Percentiles rank a stretch among this genome's conserved stretches.
Evolutionary conservation across 2,113 vertebrate species (phyloP).

Genomic region (Rhadina sibilatrix): DNA sequence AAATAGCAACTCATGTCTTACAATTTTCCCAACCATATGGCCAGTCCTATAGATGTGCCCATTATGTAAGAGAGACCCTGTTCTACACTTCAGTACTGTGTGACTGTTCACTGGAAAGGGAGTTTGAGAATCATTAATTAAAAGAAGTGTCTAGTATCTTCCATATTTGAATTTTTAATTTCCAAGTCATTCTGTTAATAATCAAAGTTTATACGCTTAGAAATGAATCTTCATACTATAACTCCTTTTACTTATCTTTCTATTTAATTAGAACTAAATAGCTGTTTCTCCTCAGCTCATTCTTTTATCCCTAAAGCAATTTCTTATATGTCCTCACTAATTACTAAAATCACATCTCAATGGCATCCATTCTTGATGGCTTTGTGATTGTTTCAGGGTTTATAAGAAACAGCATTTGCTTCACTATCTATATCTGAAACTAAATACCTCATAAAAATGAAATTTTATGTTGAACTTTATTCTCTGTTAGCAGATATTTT

Average conservation of each 20-base stretch:
- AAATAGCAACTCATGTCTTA: background rate
- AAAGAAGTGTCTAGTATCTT: background rate
- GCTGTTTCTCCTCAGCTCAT: background rate
- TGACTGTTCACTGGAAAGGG: background rate
- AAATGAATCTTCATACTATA: background rate
- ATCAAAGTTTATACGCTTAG: background rate
- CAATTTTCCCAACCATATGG: background rate
- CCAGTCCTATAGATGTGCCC: background rate
- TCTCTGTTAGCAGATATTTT: background rate
- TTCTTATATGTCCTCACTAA: background rate
- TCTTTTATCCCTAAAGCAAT: slow-evolving; percentile 2
- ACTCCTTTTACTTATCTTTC: background rate
- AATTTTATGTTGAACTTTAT: background rate
- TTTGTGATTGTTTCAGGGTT: background rate
- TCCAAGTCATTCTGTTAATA: background rate
- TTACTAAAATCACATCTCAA: slow-evolving; percentile 4
- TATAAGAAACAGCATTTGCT: background rate
- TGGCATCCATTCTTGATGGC: background rate
- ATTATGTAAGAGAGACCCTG: background rate
- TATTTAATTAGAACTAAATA: background rate
- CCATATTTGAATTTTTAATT: background rate
- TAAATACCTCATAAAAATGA: background rate
- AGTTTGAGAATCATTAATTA: background rate
- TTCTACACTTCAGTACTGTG: background rate
- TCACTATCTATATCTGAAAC: background rate